These are phyloP conservation scores for Pontoporia blainvillei DNA, from an alignment of 2,113 vertebrate genomes.

Conservation along the genomic window DNA sequence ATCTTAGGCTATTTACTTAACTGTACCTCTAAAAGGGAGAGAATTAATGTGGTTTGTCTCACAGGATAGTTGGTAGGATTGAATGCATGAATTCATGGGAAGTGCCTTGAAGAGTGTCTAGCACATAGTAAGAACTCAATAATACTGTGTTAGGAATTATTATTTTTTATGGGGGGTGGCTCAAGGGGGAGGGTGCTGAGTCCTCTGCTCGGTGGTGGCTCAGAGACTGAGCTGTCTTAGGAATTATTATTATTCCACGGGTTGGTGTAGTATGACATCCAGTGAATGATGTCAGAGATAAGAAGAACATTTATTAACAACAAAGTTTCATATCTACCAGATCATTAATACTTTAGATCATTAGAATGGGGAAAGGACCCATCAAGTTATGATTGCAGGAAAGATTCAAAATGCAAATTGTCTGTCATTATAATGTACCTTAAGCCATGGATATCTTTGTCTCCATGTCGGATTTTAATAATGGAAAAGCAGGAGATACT, in stretches of 20 bases:
- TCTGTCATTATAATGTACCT: background rate
- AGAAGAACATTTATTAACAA: background rate
- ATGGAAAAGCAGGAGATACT: background rate
- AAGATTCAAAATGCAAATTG: background rate
- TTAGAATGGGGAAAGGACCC: background rate
- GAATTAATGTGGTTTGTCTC: background rate
- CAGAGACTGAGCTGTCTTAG: background rate
- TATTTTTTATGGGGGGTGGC: background rate
- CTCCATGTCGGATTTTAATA: background rate
- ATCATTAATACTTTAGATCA: background rate
- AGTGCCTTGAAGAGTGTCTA: background rate
- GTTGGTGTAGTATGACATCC: background rate
- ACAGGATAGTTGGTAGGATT: background rate
- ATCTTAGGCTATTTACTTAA: background rate
- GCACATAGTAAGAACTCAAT: background rate
- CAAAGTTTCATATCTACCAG: background rate
- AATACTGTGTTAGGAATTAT: background rate
- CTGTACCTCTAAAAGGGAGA: background rate
- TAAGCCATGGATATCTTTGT: background rate
- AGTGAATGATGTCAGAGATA: background rate
- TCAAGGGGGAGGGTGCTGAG: background rate
- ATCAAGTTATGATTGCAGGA: background rate
- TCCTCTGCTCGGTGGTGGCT: background rate
- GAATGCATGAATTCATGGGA: background rate
- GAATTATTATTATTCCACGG: background rate